These are phyloP conservation scores for Polyommatus icarus DNA, from an alignment of 2,888 invertebrate species.

Conservation along the genomic window DNA sequence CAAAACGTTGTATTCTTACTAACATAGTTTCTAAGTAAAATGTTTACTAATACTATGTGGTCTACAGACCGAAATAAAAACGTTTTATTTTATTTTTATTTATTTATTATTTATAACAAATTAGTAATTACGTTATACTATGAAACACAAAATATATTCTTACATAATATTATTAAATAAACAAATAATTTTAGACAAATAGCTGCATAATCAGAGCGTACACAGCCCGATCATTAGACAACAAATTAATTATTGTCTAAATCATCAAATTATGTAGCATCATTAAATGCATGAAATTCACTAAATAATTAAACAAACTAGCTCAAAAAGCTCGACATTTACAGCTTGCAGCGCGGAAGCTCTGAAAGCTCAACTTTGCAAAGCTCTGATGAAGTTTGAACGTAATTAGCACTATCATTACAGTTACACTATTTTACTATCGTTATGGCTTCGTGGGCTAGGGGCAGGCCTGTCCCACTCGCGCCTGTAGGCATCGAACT, in stretches of 20 bases:
- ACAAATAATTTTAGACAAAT: not conserved
- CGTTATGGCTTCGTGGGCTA: not conserved
- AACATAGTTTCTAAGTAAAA: too few species aligned
- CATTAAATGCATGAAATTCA: conserved; percentile 2
- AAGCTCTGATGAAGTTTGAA: conserved; percentile 18
- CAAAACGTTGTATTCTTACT: too few species aligned
- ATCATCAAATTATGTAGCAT: not conserved
- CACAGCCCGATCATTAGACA: not conserved
- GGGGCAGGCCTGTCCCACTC: too few species aligned
- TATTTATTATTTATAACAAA: too few species aligned
- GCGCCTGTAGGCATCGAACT: too few species aligned
- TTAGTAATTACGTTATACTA: too few species aligned
- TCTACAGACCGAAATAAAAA: too few species aligned
- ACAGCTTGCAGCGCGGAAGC: not conserved
- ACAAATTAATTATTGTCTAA: not conserved
- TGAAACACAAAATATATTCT: not conserved
- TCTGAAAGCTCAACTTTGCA: not conserved
- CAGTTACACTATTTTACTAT: conserved; percentile 7
- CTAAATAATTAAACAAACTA: conserved; percentile 14
- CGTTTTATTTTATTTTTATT: too few species aligned
- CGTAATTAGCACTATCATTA: conserved; percentile 18
- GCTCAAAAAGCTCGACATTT: not conserved
- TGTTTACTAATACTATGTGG: too few species aligned
- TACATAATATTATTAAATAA: not conserved
- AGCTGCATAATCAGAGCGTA: not conserved